Evolutionary conservation across 2,797 vertebrate genomes (phyloP).

Genomic region (Prionace glauca): DNA sequence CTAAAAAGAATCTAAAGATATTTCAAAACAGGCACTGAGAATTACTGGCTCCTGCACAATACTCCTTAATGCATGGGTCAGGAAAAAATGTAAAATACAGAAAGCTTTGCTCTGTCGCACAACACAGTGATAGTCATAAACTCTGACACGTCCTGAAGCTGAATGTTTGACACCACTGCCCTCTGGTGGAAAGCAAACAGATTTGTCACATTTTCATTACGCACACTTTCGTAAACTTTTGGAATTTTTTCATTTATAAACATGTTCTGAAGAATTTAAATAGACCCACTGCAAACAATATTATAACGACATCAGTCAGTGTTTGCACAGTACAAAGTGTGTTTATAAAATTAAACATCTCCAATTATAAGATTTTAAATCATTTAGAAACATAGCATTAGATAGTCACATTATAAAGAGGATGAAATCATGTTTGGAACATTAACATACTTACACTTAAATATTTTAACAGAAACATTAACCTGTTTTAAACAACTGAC

Average conservation of each 20-base stretch:
- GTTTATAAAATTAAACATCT: background rate
- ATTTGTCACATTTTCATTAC: background rate
- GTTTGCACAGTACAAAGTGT: background rate
- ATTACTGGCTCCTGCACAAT: background rate
- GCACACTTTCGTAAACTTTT: background rate
- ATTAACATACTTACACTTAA: background rate
- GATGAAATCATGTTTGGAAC: background rate
- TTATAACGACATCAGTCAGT: background rate
- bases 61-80: background rate
- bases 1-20: background rate
- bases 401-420: background rate
- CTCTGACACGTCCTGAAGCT: background rate
- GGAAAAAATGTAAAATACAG: background rate
- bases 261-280: background rate
- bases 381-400: background rate
- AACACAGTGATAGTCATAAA: background rate
- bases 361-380: background rate
- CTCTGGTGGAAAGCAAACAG: background rate
- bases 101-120: background rate
- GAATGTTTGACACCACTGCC: background rate
- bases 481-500: background rate
- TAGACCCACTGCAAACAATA: background rate
- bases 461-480: background rate
- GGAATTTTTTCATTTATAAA: background rate
- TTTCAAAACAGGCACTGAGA: background rate